Evolutionary conservation across 2,797 vertebrate genomes (phyloP), one percentile per base, ranked within the genome.

Genomic region (Taeniopygia guttata): DNA sequence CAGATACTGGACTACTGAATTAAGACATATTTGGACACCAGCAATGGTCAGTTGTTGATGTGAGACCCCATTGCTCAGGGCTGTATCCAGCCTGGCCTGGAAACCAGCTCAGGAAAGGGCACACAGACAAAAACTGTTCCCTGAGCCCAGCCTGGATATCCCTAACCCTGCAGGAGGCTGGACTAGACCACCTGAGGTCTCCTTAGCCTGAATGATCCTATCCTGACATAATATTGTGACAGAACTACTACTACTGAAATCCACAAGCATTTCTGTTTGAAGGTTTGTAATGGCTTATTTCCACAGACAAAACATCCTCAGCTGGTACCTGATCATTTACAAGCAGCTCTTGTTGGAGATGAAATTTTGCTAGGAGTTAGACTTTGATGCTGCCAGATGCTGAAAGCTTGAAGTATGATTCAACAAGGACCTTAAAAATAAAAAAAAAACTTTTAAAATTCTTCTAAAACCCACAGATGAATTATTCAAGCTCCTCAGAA

Each of bases 21-120:
- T 68, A 96, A 97, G 94, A 96, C 66, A 40, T 94, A 97, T 97
- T 97, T 96, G 87, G 95, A 96, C 95, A 95, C 51, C 85, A 91
- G 86, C 74, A 88, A 58, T 20, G 19, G 38, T 29, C 25, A 46
- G 55, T 2, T 62, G 29, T 29, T 34, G 48, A n/a, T 40, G 29
- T 34, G 15, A 26, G 55, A 60, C 16, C 48, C 9, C 48, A 46
- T 5, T 52, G 55, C 40, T 34, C 25, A 21, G 69, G 7, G 51
- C 13, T 59, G 38, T 8, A 5, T 5, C 45, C 26, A 56, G 36
- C 7, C 36, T 49, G 81, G 26, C 22, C 30, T 32, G 51, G 36
- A 34, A 34, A 49, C 4, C 30, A 56, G 25, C 13, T 30, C 51
- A 30, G 2, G 8, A 30, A n/a, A 48, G 36, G 59, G 8, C 9